These are phyloP conservation scores for Semicossyphus pulcher DNA, from an alignment of 2,113 vertebrate genomes.

Conservation along the genomic window DNA sequence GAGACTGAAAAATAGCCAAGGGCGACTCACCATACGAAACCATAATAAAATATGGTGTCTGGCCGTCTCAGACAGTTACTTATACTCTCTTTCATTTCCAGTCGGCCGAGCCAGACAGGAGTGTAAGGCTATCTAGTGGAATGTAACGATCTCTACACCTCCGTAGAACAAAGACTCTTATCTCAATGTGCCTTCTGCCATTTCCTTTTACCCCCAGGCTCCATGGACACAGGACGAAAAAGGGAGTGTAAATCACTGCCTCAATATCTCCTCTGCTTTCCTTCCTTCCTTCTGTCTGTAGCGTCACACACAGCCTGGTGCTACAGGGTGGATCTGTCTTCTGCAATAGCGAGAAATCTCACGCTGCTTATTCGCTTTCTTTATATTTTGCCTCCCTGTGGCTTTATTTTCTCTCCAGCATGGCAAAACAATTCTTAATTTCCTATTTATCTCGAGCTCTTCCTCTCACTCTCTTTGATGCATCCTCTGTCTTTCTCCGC, in stretches of 20 bases:
- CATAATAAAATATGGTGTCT: constrained; percentile 48
- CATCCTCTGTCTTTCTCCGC: constrained; percentile 30
- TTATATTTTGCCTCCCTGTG: constrained; percentile 42
- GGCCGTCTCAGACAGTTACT: constrained; percentile 44
- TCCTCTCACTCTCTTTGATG: constrained; percentile 58
- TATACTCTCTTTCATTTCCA: constrained; percentile 50
- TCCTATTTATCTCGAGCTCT: constrained; percentile 60
- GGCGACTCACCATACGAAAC: constrained; percentile 3
- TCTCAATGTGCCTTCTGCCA: constrained; percentile 73
- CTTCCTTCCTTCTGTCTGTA: constrained; percentile 57
- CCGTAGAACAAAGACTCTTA: constrained; percentile 76
- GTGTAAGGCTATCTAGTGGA: constrained; percentile 74
- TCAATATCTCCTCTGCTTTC: constrained; percentile 59
- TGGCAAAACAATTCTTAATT: constrained; percentile 69
- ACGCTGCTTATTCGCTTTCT: constrained; percentile 50
- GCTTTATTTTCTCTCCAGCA: constrained; percentile 32
- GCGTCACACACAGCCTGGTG: constrained; percentile 46
- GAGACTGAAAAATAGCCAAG: constrained; percentile 34
- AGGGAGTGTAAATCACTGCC: constrained; percentile 73
- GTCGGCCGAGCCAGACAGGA: constrained; percentile 48
- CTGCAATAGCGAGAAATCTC: constrained; percentile 73
- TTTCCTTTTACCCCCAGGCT: constrained; percentile 75
- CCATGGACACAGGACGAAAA: constrained; percentile 66
- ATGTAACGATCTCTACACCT: constrained; percentile 80
- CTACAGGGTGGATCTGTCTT: constrained; percentile 62